These are phyloP conservation scores for Crenuchus spilurus DNA, from an alignment of 2,797 vertebrate species.

Conservation along the genomic window DNA sequence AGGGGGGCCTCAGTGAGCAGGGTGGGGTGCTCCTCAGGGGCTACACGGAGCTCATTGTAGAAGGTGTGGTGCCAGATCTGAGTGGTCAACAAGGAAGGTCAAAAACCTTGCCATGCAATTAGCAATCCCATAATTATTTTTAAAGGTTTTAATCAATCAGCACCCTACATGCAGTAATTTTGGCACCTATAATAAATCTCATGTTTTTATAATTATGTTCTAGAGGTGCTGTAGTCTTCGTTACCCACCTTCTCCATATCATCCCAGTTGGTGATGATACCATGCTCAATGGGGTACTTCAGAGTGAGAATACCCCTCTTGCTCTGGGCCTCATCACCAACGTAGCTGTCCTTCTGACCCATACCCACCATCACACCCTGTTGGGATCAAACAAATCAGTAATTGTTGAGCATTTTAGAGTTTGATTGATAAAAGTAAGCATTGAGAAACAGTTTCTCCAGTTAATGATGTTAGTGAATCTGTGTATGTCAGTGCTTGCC, in stretches of 20 bases:
- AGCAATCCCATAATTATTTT: neutral
- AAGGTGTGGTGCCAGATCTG: slow-evolving; percentile 99
- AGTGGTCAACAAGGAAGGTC: neutral
- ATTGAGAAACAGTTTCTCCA: neutral
- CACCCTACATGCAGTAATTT: too few relatives aligned
- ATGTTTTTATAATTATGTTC: neutral
- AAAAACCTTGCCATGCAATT: neutral
- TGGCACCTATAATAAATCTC: too few relatives aligned
- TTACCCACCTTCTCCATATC: slow-evolving; percentile 94
- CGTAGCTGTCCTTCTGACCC: slow-evolving; percentile 99
- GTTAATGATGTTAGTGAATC: neutral
- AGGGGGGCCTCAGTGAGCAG: slow-evolving; percentile 96
- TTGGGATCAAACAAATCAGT: slow-evolving; percentile 34
- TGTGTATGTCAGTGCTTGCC: too few relatives aligned
- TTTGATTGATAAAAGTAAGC: neutral
- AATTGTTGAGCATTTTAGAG: neutral
- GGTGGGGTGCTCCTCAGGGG: slow-evolving; percentile 97
- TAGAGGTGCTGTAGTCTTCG: neutral
- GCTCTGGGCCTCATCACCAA: slow-evolving; percentile 97
- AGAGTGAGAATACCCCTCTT: slow-evolving; percentile 97
- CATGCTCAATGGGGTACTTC: slow-evolving; percentile 98
- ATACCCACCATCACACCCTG: slow-evolving; percentile 99
- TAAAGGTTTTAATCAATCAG: too few relatives aligned
- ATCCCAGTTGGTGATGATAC: slow-evolving; percentile 99
- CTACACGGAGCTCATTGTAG: slow-evolving; percentile 97